phyloP scores from a whole-genome alignment of 2,113 vertebrate genomes.

The Trichomycterus rosablanca region DNA sequence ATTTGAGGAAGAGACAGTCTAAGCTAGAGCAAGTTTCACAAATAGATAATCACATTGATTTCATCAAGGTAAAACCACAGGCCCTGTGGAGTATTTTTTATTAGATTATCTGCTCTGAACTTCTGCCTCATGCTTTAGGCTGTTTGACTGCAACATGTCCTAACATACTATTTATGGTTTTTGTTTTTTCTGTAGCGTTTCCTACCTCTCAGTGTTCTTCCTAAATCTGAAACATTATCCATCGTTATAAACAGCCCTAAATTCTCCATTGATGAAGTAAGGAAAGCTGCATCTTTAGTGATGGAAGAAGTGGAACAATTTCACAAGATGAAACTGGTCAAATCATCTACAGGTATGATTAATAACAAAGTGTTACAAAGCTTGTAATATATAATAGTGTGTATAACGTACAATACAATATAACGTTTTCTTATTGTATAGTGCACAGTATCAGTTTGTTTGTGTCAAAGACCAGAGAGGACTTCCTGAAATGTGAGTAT shows the following conservation, averaged over 20 bases:
- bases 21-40: constrained; percentile 35
- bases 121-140: too few species aligned
- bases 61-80: constrained; percentile 27
- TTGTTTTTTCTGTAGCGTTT: constrained; percentile 4
- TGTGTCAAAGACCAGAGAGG: constrained; percentile 21
- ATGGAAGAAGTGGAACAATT: background rate
- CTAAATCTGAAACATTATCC: background rate
- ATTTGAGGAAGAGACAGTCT: constrained; percentile 31
- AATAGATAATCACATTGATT: constrained; percentile 33
- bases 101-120: too few species aligned
- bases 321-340: background rate
- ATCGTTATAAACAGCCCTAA: background rate
- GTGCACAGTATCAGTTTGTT: too few species aligned
- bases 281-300: background rate
- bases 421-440: too few species aligned
- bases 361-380: background rate
- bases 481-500: constrained; percentile 20
- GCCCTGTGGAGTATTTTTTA: background rate
- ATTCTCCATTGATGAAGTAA: constrained; percentile 3
- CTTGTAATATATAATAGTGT: too few species aligned
- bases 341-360: background rate
- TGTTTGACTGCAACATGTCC: too few species aligned
- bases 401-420: too few species aligned
- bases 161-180: background rate
- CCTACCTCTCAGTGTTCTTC: background rate